Base-by-base conservation (phyloP, 2,797 vertebrate genomes). In the Knipowitschia caucasica region DNA sequence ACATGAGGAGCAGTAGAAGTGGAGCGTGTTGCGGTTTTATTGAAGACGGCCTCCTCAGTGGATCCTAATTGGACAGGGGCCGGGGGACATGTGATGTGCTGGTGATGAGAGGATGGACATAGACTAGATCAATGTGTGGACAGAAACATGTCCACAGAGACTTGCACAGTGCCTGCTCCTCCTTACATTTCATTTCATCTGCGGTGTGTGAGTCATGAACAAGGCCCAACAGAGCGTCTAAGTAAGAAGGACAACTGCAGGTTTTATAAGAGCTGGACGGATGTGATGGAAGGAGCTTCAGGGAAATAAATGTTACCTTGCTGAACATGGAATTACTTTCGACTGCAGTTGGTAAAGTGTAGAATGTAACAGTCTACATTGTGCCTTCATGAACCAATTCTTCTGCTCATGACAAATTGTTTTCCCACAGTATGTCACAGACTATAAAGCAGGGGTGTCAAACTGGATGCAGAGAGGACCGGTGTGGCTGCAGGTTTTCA, bases 21-120 rank as follows among this genome's bases (percentile, higher is more conserved):
- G 7, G 50, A 50, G 53, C 54, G 46, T 44, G 53, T 25, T 47
- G 15, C 62, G 39, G 58, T 7, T 27, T 54, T 24, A 56, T 63
- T 56, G 20, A 26, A 59, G 53, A 57, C 62, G 45, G 6, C 59
- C 27, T 47, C 57, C 44, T 14, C 45, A 10, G 58, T 34, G 63
- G 47, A 55, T 38, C 63, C 39, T 78, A 80, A 87, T 84, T 85
- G 77, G 68, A 64, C 61, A n/a, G 74, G 64, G 67, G 68, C 43
- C 36, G 52, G 61, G 67, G 71, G 75, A 69, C 78, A 49, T 49
- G 63, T 69, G 65, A 81, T 68, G 70, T 64, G 69, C 64, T 56
- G 51, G 38, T 35, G 40, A 46, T 74, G 75, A 71, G 69, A 66
- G 69, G 54, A 62, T 56, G 57, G 71, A 62, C 75, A 60, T 50